Conservation (phyloP, 2,113 vertebrate species). For the Carollia perspicillata region DNA sequence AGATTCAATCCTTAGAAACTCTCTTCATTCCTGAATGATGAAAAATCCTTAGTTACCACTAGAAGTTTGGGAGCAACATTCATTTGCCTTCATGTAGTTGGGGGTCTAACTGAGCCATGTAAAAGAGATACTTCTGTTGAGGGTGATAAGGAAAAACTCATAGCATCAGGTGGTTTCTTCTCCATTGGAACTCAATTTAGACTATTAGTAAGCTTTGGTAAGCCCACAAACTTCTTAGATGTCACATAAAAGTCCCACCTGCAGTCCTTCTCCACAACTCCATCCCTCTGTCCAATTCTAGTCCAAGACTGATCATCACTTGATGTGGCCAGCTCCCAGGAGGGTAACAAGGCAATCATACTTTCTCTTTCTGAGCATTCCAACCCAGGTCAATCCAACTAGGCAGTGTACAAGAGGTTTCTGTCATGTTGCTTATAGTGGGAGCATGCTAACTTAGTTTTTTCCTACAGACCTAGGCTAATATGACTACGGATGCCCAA, state of each 20-base stretch:
- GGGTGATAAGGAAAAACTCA: background rate
- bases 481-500: background rate
- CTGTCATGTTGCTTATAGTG: background rate
- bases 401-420: background rate
- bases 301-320: background rate
- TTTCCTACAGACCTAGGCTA: background rate
- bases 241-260: background rate
- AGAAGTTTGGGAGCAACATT: background rate
- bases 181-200: conserved; percentile 7
- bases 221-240: background rate
- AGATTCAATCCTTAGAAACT: background rate
- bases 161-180: background rate
- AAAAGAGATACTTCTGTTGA: background rate
- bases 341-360: background rate
- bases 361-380: background rate
- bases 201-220: background rate
- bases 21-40: background rate
- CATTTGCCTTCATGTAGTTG: background rate
- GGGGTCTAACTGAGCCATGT: background rate
- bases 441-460: background rate
- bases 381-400: background rate
- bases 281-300: background rate
- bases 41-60: background rate
- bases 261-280: background rate
- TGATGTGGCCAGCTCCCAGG: conserved; percentile 3